These are phyloP conservation scores for Egretta garzetta DNA, from an alignment of 2,113 vertebrate genomes.

Conservation along the genomic window DNA sequence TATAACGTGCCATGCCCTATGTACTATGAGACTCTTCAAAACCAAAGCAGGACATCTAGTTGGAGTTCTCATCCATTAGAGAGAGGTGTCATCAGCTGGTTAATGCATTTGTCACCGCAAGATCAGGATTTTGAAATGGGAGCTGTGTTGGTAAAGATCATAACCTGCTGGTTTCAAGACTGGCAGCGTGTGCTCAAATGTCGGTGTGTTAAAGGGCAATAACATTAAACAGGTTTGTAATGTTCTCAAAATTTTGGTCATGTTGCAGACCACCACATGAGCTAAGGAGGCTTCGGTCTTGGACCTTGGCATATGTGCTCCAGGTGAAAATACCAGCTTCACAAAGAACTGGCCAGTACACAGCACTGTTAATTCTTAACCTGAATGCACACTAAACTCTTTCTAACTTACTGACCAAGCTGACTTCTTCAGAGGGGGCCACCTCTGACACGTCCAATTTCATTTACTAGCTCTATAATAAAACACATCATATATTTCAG, in stretches of 20 bases:
- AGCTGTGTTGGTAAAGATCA: not conserved
- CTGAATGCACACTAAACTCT: not conserved
- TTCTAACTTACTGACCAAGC: not conserved
- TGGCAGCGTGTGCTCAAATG: too few species aligned
- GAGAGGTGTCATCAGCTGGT: too few species aligned
- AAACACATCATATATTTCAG: not conserved
- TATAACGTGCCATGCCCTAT: not conserved
- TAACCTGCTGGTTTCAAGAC: not conserved
- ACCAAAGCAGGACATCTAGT: not conserved
- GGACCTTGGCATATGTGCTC: not conserved
- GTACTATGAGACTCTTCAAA: not conserved
- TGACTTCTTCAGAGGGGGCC: not conserved
- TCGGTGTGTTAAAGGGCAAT: not conserved
- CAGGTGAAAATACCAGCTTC: not conserved
- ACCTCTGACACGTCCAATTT: not conserved
- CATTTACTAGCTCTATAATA: not conserved
- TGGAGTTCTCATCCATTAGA: not conserved
- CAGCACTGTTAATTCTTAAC: not conserved
- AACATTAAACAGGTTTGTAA: not conserved
- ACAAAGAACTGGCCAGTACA: not conserved
- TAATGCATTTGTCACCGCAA: not conserved
- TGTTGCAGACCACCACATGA: not conserved
- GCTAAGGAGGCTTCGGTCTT: not conserved
- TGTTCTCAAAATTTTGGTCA: not conserved
- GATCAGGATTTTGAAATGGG: not conserved